Evolutionary conservation across 2,797 vertebrate genomes (phyloP), one percentile per base, ranked within the genome.

Genomic region (Brotogeris chrysoptera): DNA sequence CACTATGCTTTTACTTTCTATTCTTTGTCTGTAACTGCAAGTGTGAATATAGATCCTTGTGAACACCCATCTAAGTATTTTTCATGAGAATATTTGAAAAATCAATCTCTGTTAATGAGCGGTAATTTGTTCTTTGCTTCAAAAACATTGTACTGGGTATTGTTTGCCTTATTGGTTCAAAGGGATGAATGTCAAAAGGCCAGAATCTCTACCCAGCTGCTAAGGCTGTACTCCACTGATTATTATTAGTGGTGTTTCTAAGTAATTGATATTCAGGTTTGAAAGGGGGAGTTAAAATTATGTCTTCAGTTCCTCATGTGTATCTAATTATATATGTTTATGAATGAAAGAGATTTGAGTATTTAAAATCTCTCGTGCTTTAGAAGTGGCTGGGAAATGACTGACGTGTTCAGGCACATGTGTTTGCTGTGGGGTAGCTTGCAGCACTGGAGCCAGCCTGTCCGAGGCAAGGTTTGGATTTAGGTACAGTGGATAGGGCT

Each of bases 381-480:
- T 52, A 44, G 53, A 20, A 43, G 5, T 13, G 41, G 32, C 52
- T 47, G 65, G 25, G 39, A 43, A 44, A 7, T 17, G 65, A 1
- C 3, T 6, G 3, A 4, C 2, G 36, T 14, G 38, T 21, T 2
- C 1, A 32, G 64, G 39, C 17, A 4, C 5, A 4, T 7, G 5
- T 9, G 61, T 28, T 43, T 27, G 76, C 39, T 30, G 61, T 32
- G 6, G 2, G 2, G n/a, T 41, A 25, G 49, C 25, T 34, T 11
- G 50, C 3, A 1, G 55, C 49, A 2, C 34, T 18, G 83, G 19
- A 11, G 44, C 1, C 17, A 17, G 46, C 36, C 71, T 66, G 38
- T 9, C 0, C 0, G 16, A 24, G 53, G 55, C 77, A 34, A 59
- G 34, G 63, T 11, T 61, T 32, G 77, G 44, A 39, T 2, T 59